A percentile compares a stretch with the other conserved stretches of the same genome.
phyloP scores from a whole-genome alignment of 2,113 vertebrate genomes.

The Phalacrocorax pelagicus region DNA sequence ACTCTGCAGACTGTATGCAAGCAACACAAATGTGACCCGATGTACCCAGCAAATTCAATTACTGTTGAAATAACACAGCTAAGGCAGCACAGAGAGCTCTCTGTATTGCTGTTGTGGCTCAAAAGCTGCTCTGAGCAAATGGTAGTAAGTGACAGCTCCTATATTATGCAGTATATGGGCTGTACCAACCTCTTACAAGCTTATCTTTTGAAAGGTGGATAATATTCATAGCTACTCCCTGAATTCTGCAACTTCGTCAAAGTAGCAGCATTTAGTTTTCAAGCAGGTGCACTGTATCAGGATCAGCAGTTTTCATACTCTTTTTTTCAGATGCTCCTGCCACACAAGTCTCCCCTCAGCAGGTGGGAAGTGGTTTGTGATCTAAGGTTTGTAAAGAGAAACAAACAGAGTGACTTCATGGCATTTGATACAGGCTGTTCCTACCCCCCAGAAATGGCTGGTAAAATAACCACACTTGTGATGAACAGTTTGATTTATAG shows the following conservation, averaged over 20 bases:
- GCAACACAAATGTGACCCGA: not conserved
- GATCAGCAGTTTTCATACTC: not conserved
- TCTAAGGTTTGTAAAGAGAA: conserved; percentile 30
- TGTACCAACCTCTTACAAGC: not conserved
- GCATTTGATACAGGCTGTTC: not conserved
- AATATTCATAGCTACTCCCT: not conserved
- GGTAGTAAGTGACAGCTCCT: not conserved
- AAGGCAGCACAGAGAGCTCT: not conserved
- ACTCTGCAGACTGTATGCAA: not conserved
- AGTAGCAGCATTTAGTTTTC: not conserved
- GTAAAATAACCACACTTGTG: not conserved
- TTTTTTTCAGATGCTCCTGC: not conserved
- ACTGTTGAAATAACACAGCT: conserved; percentile 25
- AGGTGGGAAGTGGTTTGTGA: conserved; percentile 24
- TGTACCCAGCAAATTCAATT: not conserved
- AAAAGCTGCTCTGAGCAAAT: conserved; percentile 1
- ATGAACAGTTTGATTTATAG: conserved; percentile 9
- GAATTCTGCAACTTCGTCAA: not conserved
- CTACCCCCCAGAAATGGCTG: not conserved
- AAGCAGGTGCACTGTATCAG: not conserved
- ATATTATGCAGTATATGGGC: not conserved
- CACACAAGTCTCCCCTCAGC: not conserved
- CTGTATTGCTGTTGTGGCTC: not conserved
- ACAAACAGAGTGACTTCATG: conserved; percentile 20
- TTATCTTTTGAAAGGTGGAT: not conserved